Evolutionary conservation across 2,113 vertebrate genomes (phyloP).

Genomic region (Brienomyrus longianalis): DNA sequence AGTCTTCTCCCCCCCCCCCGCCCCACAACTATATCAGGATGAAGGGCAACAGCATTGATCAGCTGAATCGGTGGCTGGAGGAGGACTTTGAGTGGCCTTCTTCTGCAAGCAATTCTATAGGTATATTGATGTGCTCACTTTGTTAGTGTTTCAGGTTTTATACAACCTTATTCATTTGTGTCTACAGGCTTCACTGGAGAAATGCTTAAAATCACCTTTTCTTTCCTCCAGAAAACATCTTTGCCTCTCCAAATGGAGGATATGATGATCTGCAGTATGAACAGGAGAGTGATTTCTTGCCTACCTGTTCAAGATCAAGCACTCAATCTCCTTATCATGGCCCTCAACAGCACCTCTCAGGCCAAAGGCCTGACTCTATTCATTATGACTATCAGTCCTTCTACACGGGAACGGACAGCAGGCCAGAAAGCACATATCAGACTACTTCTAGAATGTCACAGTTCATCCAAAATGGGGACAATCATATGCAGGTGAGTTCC

Average conservation of each 20-base stretch:
- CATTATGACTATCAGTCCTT: not conserved
- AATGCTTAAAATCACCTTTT: conserved; percentile 5
- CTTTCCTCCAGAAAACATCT: not conserved
- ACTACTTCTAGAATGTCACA: not conserved
- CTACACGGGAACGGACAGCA: not conserved
- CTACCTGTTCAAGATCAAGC: not conserved
- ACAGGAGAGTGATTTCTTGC: not conserved
- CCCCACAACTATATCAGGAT: not conserved
- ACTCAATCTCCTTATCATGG: not conserved
- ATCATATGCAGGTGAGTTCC: not conserved
- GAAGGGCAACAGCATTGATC: conserved; percentile 26
- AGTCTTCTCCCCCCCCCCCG: not conserved
- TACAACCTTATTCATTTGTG: not conserved
- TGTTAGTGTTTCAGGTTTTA: not conserved
- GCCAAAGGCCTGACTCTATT: not conserved
- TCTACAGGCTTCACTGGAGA: conserved; percentile 19
- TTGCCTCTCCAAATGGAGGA: not conserved
- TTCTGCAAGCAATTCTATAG: conserved; percentile 11
- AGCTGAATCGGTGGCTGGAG: conserved; percentile 37
- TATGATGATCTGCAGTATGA: not conserved
- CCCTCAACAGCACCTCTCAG: not conserved
- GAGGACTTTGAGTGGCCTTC: conserved; percentile 40
- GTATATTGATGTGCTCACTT: conserved; percentile 9
- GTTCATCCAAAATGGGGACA: conserved; percentile 1
- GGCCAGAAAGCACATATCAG: not conserved